These are phyloP conservation scores for Talpa occidentalis DNA, from an alignment of 2,113 vertebrate species.

Conservation along the genomic window DNA sequence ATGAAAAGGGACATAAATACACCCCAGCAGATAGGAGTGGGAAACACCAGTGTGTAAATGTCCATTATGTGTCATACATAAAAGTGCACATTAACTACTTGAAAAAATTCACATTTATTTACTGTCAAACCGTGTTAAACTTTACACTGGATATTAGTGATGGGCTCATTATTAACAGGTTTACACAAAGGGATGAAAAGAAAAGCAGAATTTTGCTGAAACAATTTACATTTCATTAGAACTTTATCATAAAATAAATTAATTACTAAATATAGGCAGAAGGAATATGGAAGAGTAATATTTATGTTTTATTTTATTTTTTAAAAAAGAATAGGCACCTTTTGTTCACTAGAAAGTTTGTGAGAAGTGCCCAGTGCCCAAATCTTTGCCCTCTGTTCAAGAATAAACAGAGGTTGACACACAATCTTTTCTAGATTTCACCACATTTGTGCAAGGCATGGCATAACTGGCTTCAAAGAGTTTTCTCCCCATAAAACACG, in stretches of 20 bases:
- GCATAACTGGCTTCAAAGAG: slow-evolving; percentile 85
- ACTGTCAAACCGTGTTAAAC: slow-evolving; percentile 99
- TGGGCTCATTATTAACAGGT: slow-evolving; percentile 97
- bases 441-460: slow-evolving; percentile 88
- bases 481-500: slow-evolving; percentile 77
- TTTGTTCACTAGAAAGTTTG: slow-evolving; percentile 88
- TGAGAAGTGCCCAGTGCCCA: slow-evolving; percentile 88
- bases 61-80: slow-evolving; percentile 82
- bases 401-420: slow-evolving; percentile 87
- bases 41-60: slow-evolving; percentile 64
- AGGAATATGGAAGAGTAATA: slow-evolving; percentile 92
- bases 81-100: slow-evolving; percentile 90
- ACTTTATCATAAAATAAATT: slow-evolving; percentile 98
- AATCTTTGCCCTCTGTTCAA: slow-evolving; percentile 81
- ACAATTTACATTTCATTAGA: slow-evolving; percentile 94
- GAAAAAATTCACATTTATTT: slow-evolving; percentile 99
- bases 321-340: slow-evolving; percentile 90
- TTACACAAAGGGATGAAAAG: slow-evolving; percentile 95
- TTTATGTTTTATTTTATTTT: slow-evolving; percentile 86
- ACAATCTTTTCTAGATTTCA: slow-evolving; percentile 83
- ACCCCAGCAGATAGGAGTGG: neutral
- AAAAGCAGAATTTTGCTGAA: slow-evolving; percentile 93
- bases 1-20: slow-evolving; percentile 49
- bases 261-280: slow-evolving; percentile 95
- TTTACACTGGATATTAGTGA: slow-evolving; percentile 99